Percentiles rank a stretch among this genome's conserved stretches.
phyloP scores from a whole-genome alignment of 2,113 vertebrate species.

The Siniperca knerii region DNA sequence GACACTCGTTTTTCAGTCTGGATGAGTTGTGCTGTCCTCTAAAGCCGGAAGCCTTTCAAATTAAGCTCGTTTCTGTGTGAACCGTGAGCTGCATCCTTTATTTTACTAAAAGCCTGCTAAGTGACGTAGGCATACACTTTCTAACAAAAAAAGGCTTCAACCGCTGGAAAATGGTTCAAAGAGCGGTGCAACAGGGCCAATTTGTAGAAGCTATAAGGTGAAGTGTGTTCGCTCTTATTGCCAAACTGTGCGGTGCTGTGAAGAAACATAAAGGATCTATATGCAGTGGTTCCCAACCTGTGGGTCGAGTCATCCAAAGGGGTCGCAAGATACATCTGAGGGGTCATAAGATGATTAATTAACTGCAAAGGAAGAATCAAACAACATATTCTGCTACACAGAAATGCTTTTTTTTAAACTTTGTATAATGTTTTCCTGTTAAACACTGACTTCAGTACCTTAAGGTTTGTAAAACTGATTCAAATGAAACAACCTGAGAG shows the following conservation, averaged over 20 bases:
- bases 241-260: not conserved
- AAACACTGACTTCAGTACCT: not conserved
- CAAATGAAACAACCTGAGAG: not conserved
- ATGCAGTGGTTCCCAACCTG: not conserved
- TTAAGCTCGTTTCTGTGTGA: constrained; percentile 60
- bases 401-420: not conserved
- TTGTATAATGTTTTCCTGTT: not conserved
- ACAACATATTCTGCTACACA: not conserved
- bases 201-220: not conserved
- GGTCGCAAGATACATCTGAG: not conserved
- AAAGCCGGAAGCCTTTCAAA: constrained; percentile 54
- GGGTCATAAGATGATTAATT: not conserved
- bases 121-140: constrained; percentile 48
- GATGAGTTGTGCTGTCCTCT: constrained; percentile 50
- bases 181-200: not conserved
- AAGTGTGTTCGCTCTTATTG: not conserved
- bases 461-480: too few species aligned
- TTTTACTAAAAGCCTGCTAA: constrained; percentile 48
- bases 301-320: not conserved
- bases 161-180: constrained; percentile 13
- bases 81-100: constrained; percentile 65
- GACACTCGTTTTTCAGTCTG: constrained; percentile 43
- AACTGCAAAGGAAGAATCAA: not conserved
- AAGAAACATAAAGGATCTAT: not conserved
- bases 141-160: constrained; percentile 65